phyloP scores from a whole-genome alignment of 2,797 vertebrate species.

The Sphenopsis melanotis region DNA sequence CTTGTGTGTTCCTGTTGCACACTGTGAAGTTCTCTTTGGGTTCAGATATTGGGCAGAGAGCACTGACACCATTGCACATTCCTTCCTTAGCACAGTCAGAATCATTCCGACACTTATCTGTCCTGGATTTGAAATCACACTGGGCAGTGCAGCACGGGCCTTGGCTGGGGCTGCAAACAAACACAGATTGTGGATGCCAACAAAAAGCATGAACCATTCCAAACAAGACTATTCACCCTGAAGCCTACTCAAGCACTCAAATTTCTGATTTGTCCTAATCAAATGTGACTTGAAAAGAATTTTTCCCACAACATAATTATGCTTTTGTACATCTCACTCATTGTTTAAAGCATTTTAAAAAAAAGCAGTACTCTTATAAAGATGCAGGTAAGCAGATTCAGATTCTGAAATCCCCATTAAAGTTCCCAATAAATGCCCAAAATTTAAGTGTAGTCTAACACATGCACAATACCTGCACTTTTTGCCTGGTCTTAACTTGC shows the following conservation, averaged over 20 bases:
- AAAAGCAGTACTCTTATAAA: background rate
- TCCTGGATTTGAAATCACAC: constrained; percentile 76
- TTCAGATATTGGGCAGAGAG: constrained; percentile 84
- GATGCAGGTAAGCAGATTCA: background rate
- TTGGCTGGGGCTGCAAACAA: constrained; percentile 86
- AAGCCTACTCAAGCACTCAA: background rate
- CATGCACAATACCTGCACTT: constrained; percentile 82
- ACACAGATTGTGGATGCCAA: background rate
- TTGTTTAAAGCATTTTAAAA: background rate
- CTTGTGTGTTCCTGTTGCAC: constrained; percentile 90
- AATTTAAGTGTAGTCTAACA: background rate
- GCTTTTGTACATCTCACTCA: background rate
- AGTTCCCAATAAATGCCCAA: background rate
- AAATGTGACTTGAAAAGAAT: background rate
- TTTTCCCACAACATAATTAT: background rate
- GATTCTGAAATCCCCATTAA: background rate
- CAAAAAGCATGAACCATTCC: background rate
- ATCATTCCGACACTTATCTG: constrained; percentile 80
- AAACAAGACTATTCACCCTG: background rate
- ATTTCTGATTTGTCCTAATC: background rate
- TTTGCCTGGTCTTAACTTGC: constrained; percentile 82
- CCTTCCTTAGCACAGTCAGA: constrained; percentile 88
- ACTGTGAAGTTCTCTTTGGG: constrained; percentile 86
- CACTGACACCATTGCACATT: constrained; percentile 80
- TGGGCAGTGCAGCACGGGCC: constrained; percentile 87